Conservation (phyloP, 1,140 invertebrate genomes). For the Lasioglossum albipes region DNA sequence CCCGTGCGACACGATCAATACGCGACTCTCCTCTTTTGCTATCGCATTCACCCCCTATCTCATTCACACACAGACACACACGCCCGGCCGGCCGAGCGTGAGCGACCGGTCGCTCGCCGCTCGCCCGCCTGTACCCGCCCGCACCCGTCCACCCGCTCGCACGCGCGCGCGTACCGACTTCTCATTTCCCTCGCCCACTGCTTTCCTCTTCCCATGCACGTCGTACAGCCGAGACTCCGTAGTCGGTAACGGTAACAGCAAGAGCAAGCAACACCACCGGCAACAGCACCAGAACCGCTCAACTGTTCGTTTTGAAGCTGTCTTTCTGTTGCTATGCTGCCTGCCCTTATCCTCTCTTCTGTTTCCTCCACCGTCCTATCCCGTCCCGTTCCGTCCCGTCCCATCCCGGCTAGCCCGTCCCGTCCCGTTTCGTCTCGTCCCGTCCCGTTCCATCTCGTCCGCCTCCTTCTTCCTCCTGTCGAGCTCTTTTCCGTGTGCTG, state of each 20-base stretch:
- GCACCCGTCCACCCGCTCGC: not conserved
- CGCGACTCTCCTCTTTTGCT: conserved; percentile 66
- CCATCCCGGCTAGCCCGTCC: conserved; percentile 25
- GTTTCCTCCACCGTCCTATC: conserved; percentile 49
- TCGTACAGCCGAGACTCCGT: conserved; percentile 41
- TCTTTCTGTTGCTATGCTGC: conserved; percentile 80
- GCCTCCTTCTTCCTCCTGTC: conserved; percentile 35
- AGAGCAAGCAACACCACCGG: conserved; percentile 59
- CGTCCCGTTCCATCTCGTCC: too few relatives aligned
- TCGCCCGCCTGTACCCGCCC: too few relatives aligned
- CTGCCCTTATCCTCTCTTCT: conserved; percentile 58
- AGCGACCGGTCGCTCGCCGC: too few relatives aligned
- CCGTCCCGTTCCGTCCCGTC: conserved; percentile 18
- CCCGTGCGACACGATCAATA: conserved; percentile 79
- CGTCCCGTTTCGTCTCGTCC: too few relatives aligned
- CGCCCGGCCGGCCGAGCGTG: too few relatives aligned
- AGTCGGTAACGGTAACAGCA: conserved; percentile 60
- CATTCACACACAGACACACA: conserved; percentile 14
- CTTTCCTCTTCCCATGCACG: conserved; percentile 42
- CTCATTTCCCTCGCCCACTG: conserved; percentile 37
- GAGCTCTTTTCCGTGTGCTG: conserved; percentile 42
- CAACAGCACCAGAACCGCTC: conserved; percentile 56
- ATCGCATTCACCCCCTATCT: conserved; percentile 45
- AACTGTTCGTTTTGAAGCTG: conserved; percentile 74
- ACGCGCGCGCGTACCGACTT: conserved; percentile 39